Evolutionary conservation across 2,888 invertebrate species (phyloP), one percentile per base, ranked within the genome.

Genomic region (Syrphus vitripennis): DNA sequence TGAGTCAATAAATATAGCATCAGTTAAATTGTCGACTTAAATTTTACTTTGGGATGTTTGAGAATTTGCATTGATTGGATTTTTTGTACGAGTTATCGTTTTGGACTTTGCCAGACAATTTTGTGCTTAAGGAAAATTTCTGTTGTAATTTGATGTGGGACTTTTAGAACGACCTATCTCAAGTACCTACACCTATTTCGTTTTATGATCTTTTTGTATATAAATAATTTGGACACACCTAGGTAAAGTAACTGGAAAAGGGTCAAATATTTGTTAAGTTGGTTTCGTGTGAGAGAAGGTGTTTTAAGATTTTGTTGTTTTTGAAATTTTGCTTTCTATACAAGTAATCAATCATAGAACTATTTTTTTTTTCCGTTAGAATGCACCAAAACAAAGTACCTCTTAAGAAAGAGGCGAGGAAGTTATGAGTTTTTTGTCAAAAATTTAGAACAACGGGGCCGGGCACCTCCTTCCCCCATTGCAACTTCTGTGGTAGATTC

Each of bases 1-100:
- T 86, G 86, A 86, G 81, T 70, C 77, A 77, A 86, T 86, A 82
- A 86, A 86, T 76, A 69, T 77, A 77, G 77, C 77, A 86, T 72
- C 81, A 72, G 81, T 82, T 82, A 81, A 72, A 86, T 77, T 86
- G 86, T 77, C 82, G 77, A 69, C 72, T 82, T 77, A n/a, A 77
- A 86, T 77, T 82, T 77, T 24, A 69, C 53, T 40, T 70, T 61
- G 48, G 61, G 42, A 82, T 77, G 50, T 55, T 81, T 75, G 70
- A 71, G 72, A 50, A 80, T 84, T 72, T 84, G 67, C 71, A 81
- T 84, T 84, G 84, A 83, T 81, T 83, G 75, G 63, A 31, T 82
- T 70, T 9, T 34, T 3, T 48, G 16, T 55, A n/a, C 24, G 9
- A 55, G n/a, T 50, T n/a, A n/a, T 31, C 9, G 16, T 4, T 55